phyloP scores from a whole-genome alignment of 2,888 invertebrate species.

The Priocnemis perturbator region DNA sequence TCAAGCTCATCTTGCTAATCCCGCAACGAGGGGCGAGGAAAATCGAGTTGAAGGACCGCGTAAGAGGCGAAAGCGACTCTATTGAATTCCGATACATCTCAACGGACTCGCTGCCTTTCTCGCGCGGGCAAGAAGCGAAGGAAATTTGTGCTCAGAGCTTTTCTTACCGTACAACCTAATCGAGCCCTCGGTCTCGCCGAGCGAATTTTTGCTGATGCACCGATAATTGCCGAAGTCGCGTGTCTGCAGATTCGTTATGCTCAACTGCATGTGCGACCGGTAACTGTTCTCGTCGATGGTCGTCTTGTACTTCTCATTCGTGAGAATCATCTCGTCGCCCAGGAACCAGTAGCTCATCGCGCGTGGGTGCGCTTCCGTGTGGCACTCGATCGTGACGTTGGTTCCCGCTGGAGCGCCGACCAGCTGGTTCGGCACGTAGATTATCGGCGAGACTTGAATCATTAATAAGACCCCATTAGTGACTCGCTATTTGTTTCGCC shows the following conservation, averaged over 20 bases:
- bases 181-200: constrained; percentile 95
- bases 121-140: too few relatives aligned
- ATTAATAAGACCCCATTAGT: not conserved
- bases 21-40: too few relatives aligned
- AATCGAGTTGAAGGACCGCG: too few relatives aligned
- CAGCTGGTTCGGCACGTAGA: constrained; percentile 95
- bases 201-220: constrained; percentile 95
- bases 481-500: too few relatives aligned
- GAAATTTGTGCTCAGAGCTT: not conserved
- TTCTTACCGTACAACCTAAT: constrained; percentile 91
- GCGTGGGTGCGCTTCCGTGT: constrained; percentile 93
- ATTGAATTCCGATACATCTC: too few relatives aligned
- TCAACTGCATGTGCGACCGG: constrained; percentile 92
- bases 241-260: constrained; percentile 87
- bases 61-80: too few relatives aligned
- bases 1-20: too few relatives aligned
- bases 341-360: constrained; percentile 96
- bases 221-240: constrained; percentile 94
- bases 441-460: constrained; percentile 91
- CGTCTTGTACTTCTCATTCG: constrained; percentile 91
- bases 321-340: constrained; percentile 91
- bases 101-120: too few relatives aligned
- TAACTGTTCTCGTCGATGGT: constrained; percentile 91
- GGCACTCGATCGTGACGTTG: constrained; percentile 94
- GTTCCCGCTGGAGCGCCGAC: constrained; percentile 94